Conservation (phyloP, 2,113 vertebrate species). For the Myrmecobius fasciatus region DNA sequence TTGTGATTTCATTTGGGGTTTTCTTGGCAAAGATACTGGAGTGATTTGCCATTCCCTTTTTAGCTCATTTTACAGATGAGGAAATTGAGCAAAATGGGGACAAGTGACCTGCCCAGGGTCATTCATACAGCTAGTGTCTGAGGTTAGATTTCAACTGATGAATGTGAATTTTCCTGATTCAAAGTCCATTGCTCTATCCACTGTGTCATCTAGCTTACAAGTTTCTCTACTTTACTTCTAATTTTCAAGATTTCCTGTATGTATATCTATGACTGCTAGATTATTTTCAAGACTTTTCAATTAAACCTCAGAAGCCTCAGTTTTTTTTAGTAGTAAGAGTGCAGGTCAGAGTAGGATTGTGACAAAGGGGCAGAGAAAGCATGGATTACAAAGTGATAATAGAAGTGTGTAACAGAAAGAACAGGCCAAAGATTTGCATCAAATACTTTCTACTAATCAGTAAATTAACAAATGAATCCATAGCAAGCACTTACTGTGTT, state of each 20-base stretch:
- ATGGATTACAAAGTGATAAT: not conserved
- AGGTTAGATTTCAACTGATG: not conserved
- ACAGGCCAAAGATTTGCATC: not conserved
- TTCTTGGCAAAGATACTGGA: not conserved
- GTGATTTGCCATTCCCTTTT: not conserved
- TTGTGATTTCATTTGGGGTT: not conserved
- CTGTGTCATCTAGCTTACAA: no score
- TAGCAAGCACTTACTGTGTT: not conserved
- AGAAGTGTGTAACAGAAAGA: not conserved
- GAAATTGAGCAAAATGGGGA: not conserved
- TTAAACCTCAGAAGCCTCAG: not conserved
- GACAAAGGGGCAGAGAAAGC: not conserved
- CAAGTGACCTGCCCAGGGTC: not conserved
- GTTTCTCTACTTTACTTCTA: not conserved
- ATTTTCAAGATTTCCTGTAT: not conserved
- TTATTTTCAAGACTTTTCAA: not conserved
- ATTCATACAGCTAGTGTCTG: not conserved
- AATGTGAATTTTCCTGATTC: no score
- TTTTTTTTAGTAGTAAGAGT: not conserved
- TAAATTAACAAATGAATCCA: not conserved
- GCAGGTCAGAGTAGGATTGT: not conserved
- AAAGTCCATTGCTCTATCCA: no score
- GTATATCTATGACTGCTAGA: not conserved
- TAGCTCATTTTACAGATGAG: not conserved
- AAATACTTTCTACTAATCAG: not conserved